Base-by-base conservation (phyloP, 2,113 vertebrate species). In the Hemibagrus wyckioides region DNA sequence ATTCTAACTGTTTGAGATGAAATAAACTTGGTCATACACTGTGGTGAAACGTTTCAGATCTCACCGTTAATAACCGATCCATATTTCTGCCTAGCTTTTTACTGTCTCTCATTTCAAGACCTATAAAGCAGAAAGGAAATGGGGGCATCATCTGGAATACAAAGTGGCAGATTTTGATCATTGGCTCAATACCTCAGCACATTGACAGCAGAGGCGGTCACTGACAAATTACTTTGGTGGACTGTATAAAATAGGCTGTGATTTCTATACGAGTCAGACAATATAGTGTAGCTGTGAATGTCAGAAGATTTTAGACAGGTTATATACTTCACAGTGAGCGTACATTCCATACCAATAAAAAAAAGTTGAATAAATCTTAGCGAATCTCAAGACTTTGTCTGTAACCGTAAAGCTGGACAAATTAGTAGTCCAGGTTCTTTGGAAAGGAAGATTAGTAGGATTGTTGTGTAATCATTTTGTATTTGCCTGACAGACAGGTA, bases 61-160 rank as follows among this genome's bases (percentile, higher is more conserved):
- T 52, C 79, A 54, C 33, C 89, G 57, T 44, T 52, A 57, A 80
- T 63, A 87, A 88, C 88, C 33, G 48, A 71, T 76, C 82, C 54
- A 87, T 54, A 80, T 83, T 87, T 86, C 69, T 86, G 54, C 86
- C 91, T 80, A 86, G 80, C 71, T 81, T 82, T 91, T 89, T 90
- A 92, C 84, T 75, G 19, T 59, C 82, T 39, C 50, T 89, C 89
- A 69, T 65, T 85, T 90, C 44, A 90, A 88, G 63, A 84, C 21
- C 0, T 71, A 90, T 90, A 90, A 90, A 36, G 87, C 63, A 30
- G 56, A 71, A 86, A 50, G 61, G 82, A 67, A n/a, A n/a, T 63
- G 41, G 69, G 41, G 69, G n/a, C 30, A 28, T 48, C 15, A n/a
- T 82, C 4, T 61, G 13, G 21, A 59, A 39, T 39, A 61, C 19